Evolutionary conservation across 1,140 invertebrate species (phyloP).

Genomic region (Mya arenaria): DNA sequence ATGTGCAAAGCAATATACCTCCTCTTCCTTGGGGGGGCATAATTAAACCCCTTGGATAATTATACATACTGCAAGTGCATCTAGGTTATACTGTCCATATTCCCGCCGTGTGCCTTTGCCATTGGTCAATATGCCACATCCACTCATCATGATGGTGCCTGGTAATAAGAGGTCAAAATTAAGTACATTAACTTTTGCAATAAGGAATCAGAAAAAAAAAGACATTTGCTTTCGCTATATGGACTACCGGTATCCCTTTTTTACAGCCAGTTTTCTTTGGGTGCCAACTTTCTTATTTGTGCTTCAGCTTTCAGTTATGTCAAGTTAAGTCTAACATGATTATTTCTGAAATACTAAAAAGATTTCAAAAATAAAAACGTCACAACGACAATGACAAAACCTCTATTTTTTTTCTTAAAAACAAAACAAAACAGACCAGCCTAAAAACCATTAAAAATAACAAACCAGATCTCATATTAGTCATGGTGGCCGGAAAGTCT

Average conservation of each 20-base stretch:
- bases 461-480: slow-evolving; percentile 92
- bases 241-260: too few species aligned
- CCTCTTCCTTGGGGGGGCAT: too few species aligned
- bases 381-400: background rate
- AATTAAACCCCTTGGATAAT: too few species aligned
- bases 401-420: background rate
- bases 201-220: too few species aligned
- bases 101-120: slow-evolving; percentile 95
- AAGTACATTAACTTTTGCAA: background rate
- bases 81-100: slow-evolving; percentile 97
- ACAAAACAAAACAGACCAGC: background rate
- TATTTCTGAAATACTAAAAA: too few species aligned
- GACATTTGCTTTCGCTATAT: too few species aligned
- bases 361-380: too few species aligned
- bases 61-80: slow-evolving; percentile 89
- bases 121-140: slow-evolving; percentile 96
- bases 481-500: slow-evolving; percentile 98
- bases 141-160: slow-evolving; percentile 98
- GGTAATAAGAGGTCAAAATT: slow-evolving; percentile 26
- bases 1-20: too few species aligned
- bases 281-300: too few species aligned
- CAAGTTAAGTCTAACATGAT: too few species aligned
- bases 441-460: background rate
- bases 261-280: too few species aligned
- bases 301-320: too few species aligned